These are phyloP conservation scores for Istiophorus platypterus DNA, from an alignment of 2,113 vertebrate genomes.

Conservation along the genomic window DNA sequence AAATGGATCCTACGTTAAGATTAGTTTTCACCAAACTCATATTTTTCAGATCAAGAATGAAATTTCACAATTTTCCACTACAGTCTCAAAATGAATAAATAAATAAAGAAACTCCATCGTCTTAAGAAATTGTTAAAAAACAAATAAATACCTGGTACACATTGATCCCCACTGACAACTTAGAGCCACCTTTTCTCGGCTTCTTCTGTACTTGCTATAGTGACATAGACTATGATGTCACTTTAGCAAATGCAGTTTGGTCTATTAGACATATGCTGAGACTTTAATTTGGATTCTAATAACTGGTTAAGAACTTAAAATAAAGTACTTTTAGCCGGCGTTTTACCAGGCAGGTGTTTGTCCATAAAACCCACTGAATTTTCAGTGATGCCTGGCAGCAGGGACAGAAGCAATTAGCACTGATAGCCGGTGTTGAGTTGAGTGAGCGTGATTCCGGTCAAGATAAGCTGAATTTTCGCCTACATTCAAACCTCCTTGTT, in stretches of 20 bases:
- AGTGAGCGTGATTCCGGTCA: background rate
- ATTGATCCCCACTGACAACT: too few relatives aligned
- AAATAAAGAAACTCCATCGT: background rate
- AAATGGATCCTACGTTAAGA: too few relatives aligned
- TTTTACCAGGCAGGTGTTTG: background rate
- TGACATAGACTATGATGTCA: background rate
- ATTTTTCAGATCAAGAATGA: background rate
- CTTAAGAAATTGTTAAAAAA: too few relatives aligned
- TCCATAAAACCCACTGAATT: background rate
- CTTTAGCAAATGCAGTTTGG: background rate
- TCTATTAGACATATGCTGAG: background rate
- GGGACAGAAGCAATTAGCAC: background rate
- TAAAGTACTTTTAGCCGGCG: fast-evolving
- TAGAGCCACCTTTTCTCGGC: too few relatives aligned
- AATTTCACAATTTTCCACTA: background rate
- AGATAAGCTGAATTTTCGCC: background rate
- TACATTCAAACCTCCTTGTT: fast-evolving
- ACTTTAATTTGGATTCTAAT: fast-evolving
- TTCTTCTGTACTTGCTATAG: too few relatives aligned
- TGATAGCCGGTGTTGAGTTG: background rate
- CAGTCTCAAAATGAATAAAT: background rate
- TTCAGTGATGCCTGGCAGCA: background rate
- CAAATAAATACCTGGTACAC: too few relatives aligned
- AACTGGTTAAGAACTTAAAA: background rate
- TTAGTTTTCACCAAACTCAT: too few relatives aligned